These are phyloP conservation scores for Tipula unca DNA, from an alignment of 2,888 invertebrate species.

Conservation along the genomic window DNA sequence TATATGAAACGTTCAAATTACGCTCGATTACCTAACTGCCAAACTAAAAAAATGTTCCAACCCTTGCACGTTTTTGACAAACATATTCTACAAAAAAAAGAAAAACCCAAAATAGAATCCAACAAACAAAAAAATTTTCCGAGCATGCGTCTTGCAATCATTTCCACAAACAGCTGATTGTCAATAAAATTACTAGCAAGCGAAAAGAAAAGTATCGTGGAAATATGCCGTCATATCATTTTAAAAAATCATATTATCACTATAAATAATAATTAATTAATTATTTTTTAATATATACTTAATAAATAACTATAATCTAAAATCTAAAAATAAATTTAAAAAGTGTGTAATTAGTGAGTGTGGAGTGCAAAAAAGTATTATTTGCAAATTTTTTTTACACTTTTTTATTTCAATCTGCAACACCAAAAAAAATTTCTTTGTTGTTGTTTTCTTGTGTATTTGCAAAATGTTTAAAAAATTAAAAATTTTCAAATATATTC, in stretches of 20 bases:
- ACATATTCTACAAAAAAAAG: background rate
- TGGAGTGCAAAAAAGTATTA: background rate
- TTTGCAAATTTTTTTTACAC: background rate
- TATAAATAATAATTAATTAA: background rate
- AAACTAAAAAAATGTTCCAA: background rate
- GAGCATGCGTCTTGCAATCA: background rate
- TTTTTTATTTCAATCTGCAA: background rate
- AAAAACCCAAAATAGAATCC: background rate
- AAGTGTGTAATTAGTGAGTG: background rate
- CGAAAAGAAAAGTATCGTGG: background rate
- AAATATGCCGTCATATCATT: constrained; percentile 18
- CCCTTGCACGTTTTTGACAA: background rate
- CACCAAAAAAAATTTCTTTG: constrained; percentile 1
- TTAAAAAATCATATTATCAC: background rate
- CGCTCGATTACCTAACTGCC: background rate
- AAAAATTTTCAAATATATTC: background rate
- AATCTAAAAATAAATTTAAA: background rate
- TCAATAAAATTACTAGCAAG: constrained; percentile 20
- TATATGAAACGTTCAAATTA: too few relatives aligned
- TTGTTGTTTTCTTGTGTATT: background rate
- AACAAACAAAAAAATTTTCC: background rate
- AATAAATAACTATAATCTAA: background rate
- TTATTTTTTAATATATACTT: background rate
- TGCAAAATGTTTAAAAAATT: background rate
- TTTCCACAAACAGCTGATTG: constrained; percentile 22